Evolutionary conservation across 1,140 invertebrate genomes (phyloP).

Genomic region (Mactra quadrangularis): DNA sequence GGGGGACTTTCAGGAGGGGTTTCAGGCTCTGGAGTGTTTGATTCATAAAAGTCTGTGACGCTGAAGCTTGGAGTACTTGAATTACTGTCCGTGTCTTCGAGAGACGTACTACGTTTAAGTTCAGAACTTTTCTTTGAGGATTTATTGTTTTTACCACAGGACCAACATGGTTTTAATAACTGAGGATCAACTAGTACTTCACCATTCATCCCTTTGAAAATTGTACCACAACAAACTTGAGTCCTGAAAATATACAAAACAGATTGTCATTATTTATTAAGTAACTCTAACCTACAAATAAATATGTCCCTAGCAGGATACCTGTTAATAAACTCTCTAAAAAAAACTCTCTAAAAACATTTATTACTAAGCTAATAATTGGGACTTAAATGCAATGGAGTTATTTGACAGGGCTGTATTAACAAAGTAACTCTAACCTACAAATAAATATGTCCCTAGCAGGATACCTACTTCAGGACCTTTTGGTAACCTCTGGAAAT

Average conservation of each 20-base stretch:
- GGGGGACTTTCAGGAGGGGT: slow-evolving; percentile 65
- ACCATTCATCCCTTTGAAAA: slow-evolving; percentile 88
- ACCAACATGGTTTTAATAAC: slow-evolving; percentile 86
- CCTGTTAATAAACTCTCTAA: too few species aligned
- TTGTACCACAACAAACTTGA: slow-evolving; percentile 89
- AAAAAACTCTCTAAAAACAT: too few species aligned
- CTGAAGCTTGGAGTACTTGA: slow-evolving; percentile 68
- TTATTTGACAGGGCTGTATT: too few species aligned
- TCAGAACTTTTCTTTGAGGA: slow-evolving; percentile 7
- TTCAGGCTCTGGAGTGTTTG: slow-evolving; percentile 59
- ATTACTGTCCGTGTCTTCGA: slow-evolving; percentile 74
- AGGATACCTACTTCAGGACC: too few species aligned
- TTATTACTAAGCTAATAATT: too few species aligned
- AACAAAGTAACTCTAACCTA: too few species aligned
- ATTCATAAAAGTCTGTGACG: slow-evolving; percentile 64
- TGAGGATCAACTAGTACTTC: slow-evolving; percentile 88
- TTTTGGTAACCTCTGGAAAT: too few species aligned
- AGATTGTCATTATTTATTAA: too few species aligned
- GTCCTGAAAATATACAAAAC: slow-evolving; percentile 85
- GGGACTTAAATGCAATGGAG: too few species aligned
- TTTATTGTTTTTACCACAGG: slow-evolving; percentile 61
- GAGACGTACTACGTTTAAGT: slow-evolving; percentile 66
- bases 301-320: too few species aligned
- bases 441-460: too few species aligned
- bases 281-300: too few species aligned